Base-by-base conservation (phyloP, 2,797 vertebrate genomes). In the Ciconia nigra region DNA sequence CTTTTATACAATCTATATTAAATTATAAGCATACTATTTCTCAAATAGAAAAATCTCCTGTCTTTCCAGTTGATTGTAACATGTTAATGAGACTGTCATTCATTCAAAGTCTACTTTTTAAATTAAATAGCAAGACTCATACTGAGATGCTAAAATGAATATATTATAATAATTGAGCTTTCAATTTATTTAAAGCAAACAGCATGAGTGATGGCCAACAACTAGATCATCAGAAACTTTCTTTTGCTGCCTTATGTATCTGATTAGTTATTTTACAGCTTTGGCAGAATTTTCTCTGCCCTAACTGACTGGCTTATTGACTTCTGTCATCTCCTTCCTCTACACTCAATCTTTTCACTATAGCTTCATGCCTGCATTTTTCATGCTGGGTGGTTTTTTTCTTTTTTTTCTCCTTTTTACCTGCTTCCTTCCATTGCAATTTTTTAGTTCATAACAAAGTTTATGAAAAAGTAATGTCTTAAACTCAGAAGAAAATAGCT, bases 71-170 rank as follows among this genome's bases (percentile, higher is more conserved):
- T 83, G 59, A 77, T 47, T 85, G 25, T 52, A 87, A 63, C 47
- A 24, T 72, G n/a, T 15, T 93, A 94, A 93, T 91, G 59, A 88
- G 59, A 59, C 35, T 83, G 82, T 61, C 67, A 92, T 73, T 96
- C 67, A 80, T 35, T 82, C 55, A 54, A 82, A 87, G 15, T 73
- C 55, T 66, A 11, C 28, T 85, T 89, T 89, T 89, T 42, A 83
- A 73, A 80, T 89, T 59, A 69, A 91, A 79, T 31, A 87, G 28
- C 28, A 77, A 71, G 13, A 88, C 29, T 86, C 80, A 81, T 59
- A 61, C 39, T 89, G 71, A 84, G 74, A 89, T 73, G 39, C 20
- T 89, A 52, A 91, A 87, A 89, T 70, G 26, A 72, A 59, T 84
- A 33, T 58, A 57, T 90, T 71, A 61, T 17, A 83, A 87, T 70